A percentile compares a stretch with the other conserved stretches of the same genome.
Evolutionary conservation across 1,140 invertebrate species (phyloP).

Genomic region (Neoseiulus cucumeris): DNA sequence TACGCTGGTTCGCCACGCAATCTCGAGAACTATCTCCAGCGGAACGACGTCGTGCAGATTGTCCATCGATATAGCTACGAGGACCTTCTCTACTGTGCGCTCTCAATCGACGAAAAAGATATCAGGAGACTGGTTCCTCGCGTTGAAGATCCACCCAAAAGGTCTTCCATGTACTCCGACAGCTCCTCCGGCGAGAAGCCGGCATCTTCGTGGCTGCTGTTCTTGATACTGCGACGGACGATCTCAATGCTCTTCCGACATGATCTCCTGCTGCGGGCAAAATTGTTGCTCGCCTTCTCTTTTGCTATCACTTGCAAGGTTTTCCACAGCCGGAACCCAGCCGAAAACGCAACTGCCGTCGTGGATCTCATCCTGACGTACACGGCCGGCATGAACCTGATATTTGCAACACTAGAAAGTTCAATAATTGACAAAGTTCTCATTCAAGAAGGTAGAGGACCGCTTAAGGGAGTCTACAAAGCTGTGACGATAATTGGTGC

Average conservation of each 20-base stretch:
- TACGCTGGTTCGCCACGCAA: background rate
- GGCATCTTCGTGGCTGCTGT: background rate
- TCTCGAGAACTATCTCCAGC: background rate
- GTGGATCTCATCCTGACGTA: background rate
- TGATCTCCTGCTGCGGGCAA: background rate
- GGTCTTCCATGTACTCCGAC: background rate
- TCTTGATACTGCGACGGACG: too few species aligned
- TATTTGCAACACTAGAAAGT: background rate
- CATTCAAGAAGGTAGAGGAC: background rate
- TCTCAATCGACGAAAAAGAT: background rate
- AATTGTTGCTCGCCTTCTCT: background rate
- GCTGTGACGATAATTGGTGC: background rate
- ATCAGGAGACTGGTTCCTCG: background rate
- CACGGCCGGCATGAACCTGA: background rate
- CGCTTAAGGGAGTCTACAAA: background rate
- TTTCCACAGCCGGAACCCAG: too few species aligned
- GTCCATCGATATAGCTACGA: background rate
- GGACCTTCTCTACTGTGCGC: background rate
- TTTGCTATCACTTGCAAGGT: background rate
- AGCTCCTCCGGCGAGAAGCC: background rate
- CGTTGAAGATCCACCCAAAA: background rate
- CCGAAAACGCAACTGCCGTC: background rate
- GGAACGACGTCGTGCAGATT: background rate
- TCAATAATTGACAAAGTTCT: background rate
- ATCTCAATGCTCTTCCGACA: background rate